These are phyloP conservation scores for Octodon degus DNA, from an alignment of 2,113 vertebrate genomes.

Conservation along the genomic window DNA sequence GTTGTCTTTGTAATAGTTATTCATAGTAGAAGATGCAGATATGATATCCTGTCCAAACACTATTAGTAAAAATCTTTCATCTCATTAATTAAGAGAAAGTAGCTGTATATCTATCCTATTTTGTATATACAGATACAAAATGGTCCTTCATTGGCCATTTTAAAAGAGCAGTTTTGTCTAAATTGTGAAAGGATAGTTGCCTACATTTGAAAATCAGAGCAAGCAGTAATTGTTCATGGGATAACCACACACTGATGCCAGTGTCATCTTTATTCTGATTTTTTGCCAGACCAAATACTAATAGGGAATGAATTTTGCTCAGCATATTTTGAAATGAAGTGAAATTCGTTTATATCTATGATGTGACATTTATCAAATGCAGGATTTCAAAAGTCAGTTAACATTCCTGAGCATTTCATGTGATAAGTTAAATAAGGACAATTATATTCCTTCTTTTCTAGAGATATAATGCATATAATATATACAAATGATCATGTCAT, in stretches of 20 bases:
- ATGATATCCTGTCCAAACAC: too few relatives aligned
- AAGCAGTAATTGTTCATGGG: not conserved
- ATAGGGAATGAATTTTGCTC: not conserved
- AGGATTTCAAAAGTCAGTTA: not conserved
- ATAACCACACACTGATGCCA: too few relatives aligned
- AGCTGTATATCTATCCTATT: too few relatives aligned
- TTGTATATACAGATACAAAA: too few relatives aligned
- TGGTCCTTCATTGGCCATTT: too few relatives aligned
- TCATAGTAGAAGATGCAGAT: too few relatives aligned
- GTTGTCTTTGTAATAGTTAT: too few relatives aligned
- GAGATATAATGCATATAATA: too few relatives aligned
- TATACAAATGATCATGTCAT: not conserved
- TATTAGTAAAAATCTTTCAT: too few relatives aligned
- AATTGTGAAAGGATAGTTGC: not conserved
- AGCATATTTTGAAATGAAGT: not conserved
- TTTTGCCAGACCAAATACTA: not conserved
- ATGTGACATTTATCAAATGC: not conserved
- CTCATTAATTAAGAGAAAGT: too few relatives aligned
- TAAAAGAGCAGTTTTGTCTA: not conserved
- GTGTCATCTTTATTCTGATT: not conserved
- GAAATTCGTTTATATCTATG: not conserved
- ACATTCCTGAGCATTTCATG: not conserved
- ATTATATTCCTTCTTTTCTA: not conserved
- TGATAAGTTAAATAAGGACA: not conserved
- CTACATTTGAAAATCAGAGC: not conserved